Base-by-base conservation (phyloP, 2,113 vertebrate genomes). In the Dipodomys merriami region DNA sequence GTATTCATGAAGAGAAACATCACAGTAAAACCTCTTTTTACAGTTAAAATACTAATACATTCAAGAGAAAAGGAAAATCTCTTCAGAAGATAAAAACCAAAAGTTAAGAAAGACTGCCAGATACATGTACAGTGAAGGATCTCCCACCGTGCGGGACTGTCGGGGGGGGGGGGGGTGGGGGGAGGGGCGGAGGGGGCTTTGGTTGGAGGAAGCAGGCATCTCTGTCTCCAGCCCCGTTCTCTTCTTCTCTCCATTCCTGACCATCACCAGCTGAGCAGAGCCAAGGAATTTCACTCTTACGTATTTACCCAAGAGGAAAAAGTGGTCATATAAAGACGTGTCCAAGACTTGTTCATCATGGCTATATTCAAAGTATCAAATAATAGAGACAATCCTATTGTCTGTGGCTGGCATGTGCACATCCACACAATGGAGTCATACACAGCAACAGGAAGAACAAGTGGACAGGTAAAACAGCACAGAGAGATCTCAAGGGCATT, bases 71-170 rank as follows among this genome's bases (percentile, higher is more conserved):
- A 57, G 12, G 53, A 57, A 57, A 57, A 57, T 77, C 15, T 82
- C 9, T 85, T 64, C 79, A 74, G 64, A 91, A 93, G 68, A 88
- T 53, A 60, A 76, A 92, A 92, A 20, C 18, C 53, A 90, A 12
- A 90, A 20, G 57, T 25, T 83, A 64, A 88, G 91, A 86, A 84
- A 18, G 72, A 29, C 11, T 76, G 20, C 29, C 84, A 88, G 85
- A 71, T 39, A 86, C 64, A 4, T 30, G 33, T 80, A 30, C 53
- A 80, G 22, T 10, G 46, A 77, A 49, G 13, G 44, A 77, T 77
- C 74, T 30, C 4, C 53, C 53, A 16, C 53, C 1, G 53, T 57
- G 53, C 12, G 53, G 15, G 53, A 16, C 53, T 57, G 15, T 16
- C 15, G 4, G 53, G 53, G 53, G 2, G 9, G 62, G 35, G 39